phyloP scores from a whole-genome alignment of 1,140 invertebrate species.

The Heliconius himera region DNA sequence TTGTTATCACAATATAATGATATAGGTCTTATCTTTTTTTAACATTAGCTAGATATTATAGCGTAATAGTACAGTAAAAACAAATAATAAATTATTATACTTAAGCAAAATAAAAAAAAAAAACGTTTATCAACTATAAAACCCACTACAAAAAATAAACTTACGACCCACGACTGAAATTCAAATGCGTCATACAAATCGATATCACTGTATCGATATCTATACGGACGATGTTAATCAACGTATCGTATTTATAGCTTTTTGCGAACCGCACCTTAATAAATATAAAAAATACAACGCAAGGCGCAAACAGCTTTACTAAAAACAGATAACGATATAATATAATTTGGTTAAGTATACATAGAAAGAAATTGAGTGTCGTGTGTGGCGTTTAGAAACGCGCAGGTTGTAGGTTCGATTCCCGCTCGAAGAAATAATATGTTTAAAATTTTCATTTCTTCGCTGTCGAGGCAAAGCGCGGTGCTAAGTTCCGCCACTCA shows the following conservation, averaged over 20 bases:
- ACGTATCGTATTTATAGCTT: slow-evolving; percentile 5
- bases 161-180: not conserved
- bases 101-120: not conserved
- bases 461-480: too few species aligned
- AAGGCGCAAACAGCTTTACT: not conserved
- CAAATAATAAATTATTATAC: too few species aligned
- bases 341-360: not conserved
- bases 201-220: slow-evolving; percentile 3
- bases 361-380: not conserved
- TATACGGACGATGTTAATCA: slow-evolving; percentile 1
- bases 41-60: too few species aligned
- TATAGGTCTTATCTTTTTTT: too few species aligned
- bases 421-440: too few species aligned
- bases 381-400: too few species aligned
- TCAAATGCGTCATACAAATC: slow-evolving; percentile 7
- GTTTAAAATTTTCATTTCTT: too few species aligned
- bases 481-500: too few species aligned
- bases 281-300: not conserved
- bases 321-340: not conserved
- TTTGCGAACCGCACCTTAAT: slow-evolving; percentile 1
- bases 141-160: not conserved
- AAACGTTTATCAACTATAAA: not conserved
- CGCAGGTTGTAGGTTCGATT: not conserved
- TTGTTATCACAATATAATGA: too few species aligned
- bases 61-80: too few species aligned